Percentiles rank a stretch among this genome's conserved stretches.
Evolutionary conservation across 2,797 vertebrate species (phyloP).

Genomic region (Myotis daubentonii): DNA sequence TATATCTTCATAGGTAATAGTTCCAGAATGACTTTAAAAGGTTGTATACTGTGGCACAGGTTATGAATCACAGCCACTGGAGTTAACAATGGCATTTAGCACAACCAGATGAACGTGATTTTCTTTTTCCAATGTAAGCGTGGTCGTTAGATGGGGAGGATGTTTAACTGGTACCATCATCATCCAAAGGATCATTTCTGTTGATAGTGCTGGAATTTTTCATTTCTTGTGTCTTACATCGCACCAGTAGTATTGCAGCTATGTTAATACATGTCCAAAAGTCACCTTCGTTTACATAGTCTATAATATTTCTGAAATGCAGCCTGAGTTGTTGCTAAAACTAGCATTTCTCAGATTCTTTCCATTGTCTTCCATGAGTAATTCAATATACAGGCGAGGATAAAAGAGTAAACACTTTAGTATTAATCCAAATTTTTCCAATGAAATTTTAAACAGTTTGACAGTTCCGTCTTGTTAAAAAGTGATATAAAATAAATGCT

Average conservation of each 20-base stretch:
- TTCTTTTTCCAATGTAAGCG: neutral
- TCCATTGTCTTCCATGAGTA: constrained; percentile 72
- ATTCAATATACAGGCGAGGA: constrained; percentile 62
- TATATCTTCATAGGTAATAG: neutral
- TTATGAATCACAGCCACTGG: neutral
- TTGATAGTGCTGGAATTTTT: neutral
- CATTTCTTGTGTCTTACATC: neutral
- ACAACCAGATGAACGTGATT: constrained; percentile 31
- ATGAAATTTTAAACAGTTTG: constrained; percentile 79
- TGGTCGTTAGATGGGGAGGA: neutral
- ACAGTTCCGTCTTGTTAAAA: constrained; percentile 64
- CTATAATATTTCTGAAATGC: constrained; percentile 68
- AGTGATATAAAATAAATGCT: constrained; percentile 61
- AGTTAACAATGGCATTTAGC: constrained; percentile 38
- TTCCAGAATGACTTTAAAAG: constrained; percentile 19
- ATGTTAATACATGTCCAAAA: constrained; percentile 45
- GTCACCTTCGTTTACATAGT: constrained; percentile 56
- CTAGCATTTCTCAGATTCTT: constrained; percentile 80
- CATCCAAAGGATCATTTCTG: constrained; percentile 48
- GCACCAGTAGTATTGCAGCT: neutral
- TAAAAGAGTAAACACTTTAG: constrained; percentile 74
- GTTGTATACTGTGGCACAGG: neutral
- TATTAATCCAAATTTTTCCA: constrained; percentile 68
- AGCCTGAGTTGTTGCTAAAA: constrained; percentile 67
- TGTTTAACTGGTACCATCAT: neutral